phyloP scores from a whole-genome alignment of 2,888 invertebrate species.

The Oithona nana region DNA sequence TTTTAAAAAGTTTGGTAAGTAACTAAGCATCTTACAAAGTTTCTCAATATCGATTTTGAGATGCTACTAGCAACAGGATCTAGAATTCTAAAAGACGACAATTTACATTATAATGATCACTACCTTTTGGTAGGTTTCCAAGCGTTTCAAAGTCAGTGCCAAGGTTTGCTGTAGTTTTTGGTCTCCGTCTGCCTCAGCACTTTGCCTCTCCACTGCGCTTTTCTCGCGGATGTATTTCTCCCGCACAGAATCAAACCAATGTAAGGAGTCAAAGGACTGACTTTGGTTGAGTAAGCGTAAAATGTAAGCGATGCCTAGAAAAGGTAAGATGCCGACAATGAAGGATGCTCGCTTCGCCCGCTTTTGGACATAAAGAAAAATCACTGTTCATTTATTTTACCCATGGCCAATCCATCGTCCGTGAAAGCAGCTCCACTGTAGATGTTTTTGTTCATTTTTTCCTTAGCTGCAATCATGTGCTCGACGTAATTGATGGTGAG shows the following conservation, averaged over 20 bases:
- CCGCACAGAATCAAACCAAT: conserved; percentile 75
- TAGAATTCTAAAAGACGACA: too few relatives aligned
- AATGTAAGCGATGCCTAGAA: conserved; percentile 59
- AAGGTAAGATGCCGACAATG: too few relatives aligned
- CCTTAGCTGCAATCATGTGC: conserved; percentile 72
- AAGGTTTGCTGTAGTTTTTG: conserved; percentile 80
- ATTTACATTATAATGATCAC: too few relatives aligned
- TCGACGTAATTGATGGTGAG: conserved; percentile 86
- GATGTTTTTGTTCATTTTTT: conserved; percentile 75
- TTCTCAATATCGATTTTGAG: too few relatives aligned
- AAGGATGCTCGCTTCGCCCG: too few relatives aligned
- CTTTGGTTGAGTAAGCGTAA: conserved; percentile 72
- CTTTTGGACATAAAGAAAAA: too few relatives aligned
- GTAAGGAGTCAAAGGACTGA: conserved; percentile 66
- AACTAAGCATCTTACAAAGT: too few relatives aligned
- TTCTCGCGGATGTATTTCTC: conserved; percentile 45
- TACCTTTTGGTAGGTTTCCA: conserved; percentile 47
- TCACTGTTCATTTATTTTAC: conserved; percentile 32
- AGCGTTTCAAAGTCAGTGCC: conserved; percentile 64
- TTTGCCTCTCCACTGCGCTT: conserved; percentile 28
- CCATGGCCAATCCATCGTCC: conserved; percentile 96
- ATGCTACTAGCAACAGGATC: too few relatives aligned
- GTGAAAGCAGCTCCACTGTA: conserved; percentile 74
- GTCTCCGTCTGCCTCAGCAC: conserved; percentile 31
- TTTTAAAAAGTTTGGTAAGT: too few relatives aligned